phyloP scores from a whole-genome alignment of 2,113 vertebrate species.

The Polyodon spathula region DNA sequence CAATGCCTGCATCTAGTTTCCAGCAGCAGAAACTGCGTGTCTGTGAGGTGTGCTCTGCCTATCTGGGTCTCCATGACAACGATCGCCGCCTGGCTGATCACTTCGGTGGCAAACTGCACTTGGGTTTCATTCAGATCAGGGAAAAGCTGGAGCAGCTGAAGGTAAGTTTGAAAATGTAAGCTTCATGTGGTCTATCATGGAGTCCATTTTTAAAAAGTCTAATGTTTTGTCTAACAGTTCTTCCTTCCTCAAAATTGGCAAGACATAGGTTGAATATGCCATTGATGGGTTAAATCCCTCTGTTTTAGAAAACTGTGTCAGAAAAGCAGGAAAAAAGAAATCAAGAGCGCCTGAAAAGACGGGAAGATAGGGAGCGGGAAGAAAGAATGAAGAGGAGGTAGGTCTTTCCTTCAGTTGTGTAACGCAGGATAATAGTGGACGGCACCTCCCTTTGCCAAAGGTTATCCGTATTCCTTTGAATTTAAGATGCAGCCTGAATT shows the following conservation, averaged over 20 bases:
- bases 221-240: too few relatives aligned
- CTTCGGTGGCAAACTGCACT: constrained; percentile 92
- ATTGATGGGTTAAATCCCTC: neutral
- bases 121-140: constrained; percentile 96
- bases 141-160: constrained; percentile 91
- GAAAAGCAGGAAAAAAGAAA: constrained; percentile 95
- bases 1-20: constrained; percentile 96
- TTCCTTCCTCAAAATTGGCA: too few relatives aligned
- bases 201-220: too few relatives aligned
- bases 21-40: constrained; percentile 96
- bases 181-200: too few relatives aligned
- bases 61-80: constrained; percentile 95
- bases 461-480: too few relatives aligned
- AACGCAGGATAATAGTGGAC: neutral
- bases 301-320: constrained; percentile 81
- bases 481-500: too few relatives aligned
- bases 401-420: neutral
- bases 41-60: constrained; percentile 94
- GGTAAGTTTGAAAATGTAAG: too few relatives aligned
- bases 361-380: constrained; percentile 91
- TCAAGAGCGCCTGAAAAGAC: constrained; percentile 84
- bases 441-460: neutral
- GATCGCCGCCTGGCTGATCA: constrained; percentile 96
- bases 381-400: constrained; percentile 66
- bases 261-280: neutral